A percentile compares a stretch with the other conserved stretches of the same genome.
Evolutionary conservation across 2,797 vertebrate genomes (phyloP).

Genomic region (Chiloscyllium punctatum): DNA sequence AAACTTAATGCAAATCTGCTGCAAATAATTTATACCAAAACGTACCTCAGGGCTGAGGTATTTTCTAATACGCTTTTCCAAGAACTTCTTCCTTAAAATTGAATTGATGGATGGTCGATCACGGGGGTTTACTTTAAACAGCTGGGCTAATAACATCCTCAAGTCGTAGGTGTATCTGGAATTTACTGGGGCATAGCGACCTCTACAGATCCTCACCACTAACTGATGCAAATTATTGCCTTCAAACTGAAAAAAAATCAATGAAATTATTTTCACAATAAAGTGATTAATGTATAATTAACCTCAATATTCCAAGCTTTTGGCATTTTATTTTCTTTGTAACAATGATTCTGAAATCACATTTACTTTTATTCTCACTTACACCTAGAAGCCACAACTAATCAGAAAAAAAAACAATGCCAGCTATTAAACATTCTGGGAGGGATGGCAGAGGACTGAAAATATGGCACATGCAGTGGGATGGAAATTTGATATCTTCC

Average conservation of each 20-base stretch:
- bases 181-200: slow-evolving; percentile 65
- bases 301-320: neutral
- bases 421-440: neutral
- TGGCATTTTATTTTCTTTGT: neutral
- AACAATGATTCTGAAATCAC: neutral
- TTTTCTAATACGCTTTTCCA: slow-evolving; percentile 64
- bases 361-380: neutral
- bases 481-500: neutral
- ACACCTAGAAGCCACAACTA: neutral
- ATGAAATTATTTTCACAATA: slow-evolving; percentile 20
- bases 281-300: neutral
- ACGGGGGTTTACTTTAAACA: slow-evolving; percentile 74
- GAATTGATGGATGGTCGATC: slow-evolving; percentile 79
- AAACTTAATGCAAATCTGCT: neutral
- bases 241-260: slow-evolving; percentile 66
- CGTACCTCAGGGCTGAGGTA: slow-evolving; percentile 69
- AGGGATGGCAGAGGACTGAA: too few relatives aligned
- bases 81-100: slow-evolving; percentile 67
- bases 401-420: neutral
- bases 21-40: neutral
- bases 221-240: slow-evolving; percentile 71
- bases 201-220: slow-evolving; percentile 79
- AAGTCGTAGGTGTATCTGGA: slow-evolving; percentile 67
- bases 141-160: slow-evolving; percentile 64
- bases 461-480: neutral